These are phyloP conservation scores for Knipowitschia caucasica DNA, from an alignment of 2,797 vertebrate genomes.

Conservation along the genomic window DNA sequence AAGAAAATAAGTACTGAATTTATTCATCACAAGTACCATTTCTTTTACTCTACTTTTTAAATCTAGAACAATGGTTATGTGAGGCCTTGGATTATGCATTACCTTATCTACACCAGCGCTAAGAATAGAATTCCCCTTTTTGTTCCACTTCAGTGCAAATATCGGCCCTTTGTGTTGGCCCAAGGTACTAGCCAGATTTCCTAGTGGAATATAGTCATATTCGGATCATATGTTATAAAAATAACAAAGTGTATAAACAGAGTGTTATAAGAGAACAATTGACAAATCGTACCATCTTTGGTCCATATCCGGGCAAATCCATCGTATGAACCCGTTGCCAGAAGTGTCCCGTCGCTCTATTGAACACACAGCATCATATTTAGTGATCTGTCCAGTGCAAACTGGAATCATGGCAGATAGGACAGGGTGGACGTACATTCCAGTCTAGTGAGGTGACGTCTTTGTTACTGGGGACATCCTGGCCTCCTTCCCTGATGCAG, in stretches of 20 bases:
- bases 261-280: neutral
- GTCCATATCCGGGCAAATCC: conserved; percentile 99
- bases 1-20: neutral
- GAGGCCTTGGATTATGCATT: conserved; percentile 21
- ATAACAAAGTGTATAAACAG: neutral
- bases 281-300: conserved; percentile 84
- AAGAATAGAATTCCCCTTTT: conserved; percentile 94
- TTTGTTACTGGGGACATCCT: conserved; percentile 99
- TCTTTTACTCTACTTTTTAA: too few relatives aligned
- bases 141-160: conserved; percentile 95
- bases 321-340: conserved; percentile 96
- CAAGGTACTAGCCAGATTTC: conserved; percentile 91
- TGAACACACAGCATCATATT: neutral
- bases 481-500: conserved; percentile 97
- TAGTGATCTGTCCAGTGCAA: neutral
- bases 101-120: conserved; percentile 94
- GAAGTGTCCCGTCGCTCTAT: conserved; percentile 96
- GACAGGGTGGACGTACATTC: conserved; percentile 86
- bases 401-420: neutral
- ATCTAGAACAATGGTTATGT: too few relatives aligned
- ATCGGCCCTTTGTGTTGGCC: conserved; percentile 95
- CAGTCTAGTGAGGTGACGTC: conserved; percentile 97
- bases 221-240: neutral
- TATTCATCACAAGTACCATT: too few relatives aligned
- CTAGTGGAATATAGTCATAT: conserved; percentile 50